Evolutionary conservation across 2,113 vertebrate genomes (phyloP), one percentile per base, ranked within the genome.

Genomic region (Albula glossodonta): DNA sequence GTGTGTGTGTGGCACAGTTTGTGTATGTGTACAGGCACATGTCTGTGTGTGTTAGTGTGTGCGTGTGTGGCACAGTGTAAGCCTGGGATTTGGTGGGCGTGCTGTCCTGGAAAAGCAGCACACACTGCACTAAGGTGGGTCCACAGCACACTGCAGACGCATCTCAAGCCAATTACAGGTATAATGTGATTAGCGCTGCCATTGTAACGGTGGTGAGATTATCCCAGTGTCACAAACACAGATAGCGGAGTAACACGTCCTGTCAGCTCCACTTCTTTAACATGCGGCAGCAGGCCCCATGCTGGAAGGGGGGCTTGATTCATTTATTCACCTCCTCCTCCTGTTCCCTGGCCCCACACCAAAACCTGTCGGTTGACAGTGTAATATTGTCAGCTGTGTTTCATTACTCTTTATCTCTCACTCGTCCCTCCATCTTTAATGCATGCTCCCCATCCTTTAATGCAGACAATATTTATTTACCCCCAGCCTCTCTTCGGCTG

Each of bases 131-230:
- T 78, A n/a, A 78, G 22, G 13, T 57, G 31, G 49, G 63, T 66
- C 31, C 48, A 15, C 2, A 1, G 48, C 56, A 51, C 31, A 41
- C 57, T 51, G 56, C 78, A 86, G 82, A 84, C 82, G 83, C 89
- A 84, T 88, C 78, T 86, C 85, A 88, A 85, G 88, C 84, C 87
- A 87, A 88, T 89, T 90, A 89, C 86, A 88, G 86, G 87, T 90
- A 78, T 90, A 90, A 87, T 87, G 80, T 82, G 84, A 87, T 91
- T 91, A 91, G 88, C 78, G 50, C 79, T 87, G 87, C 83, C 85
- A 86, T 70, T 87, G 87, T 86, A 87, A 89, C 63, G 60, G 86
- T 80, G 82, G 60, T 86, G 80, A 90, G 86, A 87, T 84, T 81
- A 82, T 51, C 63, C 51, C 22, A 48, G 51, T 25, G 25, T 12